Evolutionary conservation across 2,113 vertebrate genomes (phyloP).

Genomic region (Rhagologus leucostigma): DNA sequence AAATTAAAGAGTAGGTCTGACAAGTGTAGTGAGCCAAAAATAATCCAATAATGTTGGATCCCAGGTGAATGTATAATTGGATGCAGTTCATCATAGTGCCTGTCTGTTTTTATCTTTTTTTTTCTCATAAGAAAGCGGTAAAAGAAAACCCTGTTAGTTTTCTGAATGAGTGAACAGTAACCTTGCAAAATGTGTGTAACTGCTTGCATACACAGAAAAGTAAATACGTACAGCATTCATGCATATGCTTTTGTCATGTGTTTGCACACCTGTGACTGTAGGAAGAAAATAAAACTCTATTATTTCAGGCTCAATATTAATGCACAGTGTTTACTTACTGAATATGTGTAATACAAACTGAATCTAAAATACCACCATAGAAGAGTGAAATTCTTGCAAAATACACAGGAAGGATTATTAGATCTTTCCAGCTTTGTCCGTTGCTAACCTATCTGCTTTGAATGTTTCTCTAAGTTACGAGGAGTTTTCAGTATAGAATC

Average conservation of each 20-base stretch:
- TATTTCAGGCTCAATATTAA: background rate
- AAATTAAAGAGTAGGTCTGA: background rate
- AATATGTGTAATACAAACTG: background rate
- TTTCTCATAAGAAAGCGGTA: background rate
- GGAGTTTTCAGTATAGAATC: background rate
- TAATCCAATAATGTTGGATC: constrained; percentile 1
- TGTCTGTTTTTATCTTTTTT: background rate
- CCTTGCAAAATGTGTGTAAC: constrained; percentile 17
- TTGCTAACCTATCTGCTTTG: background rate
- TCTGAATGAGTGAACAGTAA: constrained; percentile 49
- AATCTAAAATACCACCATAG: background rate
- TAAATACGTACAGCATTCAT: background rate
- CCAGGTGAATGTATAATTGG: constrained; percentile 30
- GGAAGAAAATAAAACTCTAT: background rate
- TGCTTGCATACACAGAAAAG: background rate
- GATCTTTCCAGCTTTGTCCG: background rate
- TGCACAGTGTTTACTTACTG: background rate
- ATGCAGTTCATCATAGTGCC: background rate
- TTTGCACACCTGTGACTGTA: constrained; percentile 3
- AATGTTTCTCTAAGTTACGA: background rate
- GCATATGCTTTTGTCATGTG: constrained; percentile 11
- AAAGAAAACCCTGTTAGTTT: constrained; percentile 11
- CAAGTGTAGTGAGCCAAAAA: constrained; percentile 13
- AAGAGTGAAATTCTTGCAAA: background rate
- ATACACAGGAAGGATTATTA: background rate